Evolutionary conservation across 2,113 vertebrate species (phyloP), one percentile per base, ranked within the genome.

Genomic region (Coryphaenoides rupestris): DNA sequence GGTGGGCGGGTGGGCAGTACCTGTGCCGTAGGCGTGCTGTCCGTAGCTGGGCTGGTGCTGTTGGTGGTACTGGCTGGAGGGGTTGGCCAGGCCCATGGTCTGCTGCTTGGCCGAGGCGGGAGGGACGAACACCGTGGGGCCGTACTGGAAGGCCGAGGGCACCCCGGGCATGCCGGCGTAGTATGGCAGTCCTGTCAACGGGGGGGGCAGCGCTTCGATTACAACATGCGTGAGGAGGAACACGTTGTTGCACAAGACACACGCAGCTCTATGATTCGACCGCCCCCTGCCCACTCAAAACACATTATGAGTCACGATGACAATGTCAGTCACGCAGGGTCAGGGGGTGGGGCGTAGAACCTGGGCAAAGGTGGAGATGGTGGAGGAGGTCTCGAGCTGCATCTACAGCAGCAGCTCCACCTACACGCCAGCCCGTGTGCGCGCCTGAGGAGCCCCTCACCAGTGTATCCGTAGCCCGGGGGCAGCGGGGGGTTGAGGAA

Each of bases 111-210:
- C 94, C 4, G 95, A 94, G 7, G 93, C 87, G 16, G 93, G 94
- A 83, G 96, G 94, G 70, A 99, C 95, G 81, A 99, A 98, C 87
- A 99, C 92, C 6, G 96, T 90, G 66, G 95, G 96, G 46, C 92
- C 96, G 0, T 98, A 99, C 59, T 97, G 97, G 87, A 98, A 99
- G 65, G 95, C 93, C 66, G 93, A 94, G 78, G 95, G 96, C 74
- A 98, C 89, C 0, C 93, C 94, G 0, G 94, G 93, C 78, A 95
- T 24, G 2, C 95, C 93, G 5, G 96, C 84, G 0, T 98, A 99
- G 72, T 99, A 99, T n/a, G 97, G 94, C 66, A 98, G 82, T 66
- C 96, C 87, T 88, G 65, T 4, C 60, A 19, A 9, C 45, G 6
- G 10, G 21, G 2, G 1, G 63, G 2, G 7, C 24, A 16, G 5